Evolutionary conservation across 2,797 vertebrate genomes (phyloP).

Genomic region (Sebastes matsubarae): DNA sequence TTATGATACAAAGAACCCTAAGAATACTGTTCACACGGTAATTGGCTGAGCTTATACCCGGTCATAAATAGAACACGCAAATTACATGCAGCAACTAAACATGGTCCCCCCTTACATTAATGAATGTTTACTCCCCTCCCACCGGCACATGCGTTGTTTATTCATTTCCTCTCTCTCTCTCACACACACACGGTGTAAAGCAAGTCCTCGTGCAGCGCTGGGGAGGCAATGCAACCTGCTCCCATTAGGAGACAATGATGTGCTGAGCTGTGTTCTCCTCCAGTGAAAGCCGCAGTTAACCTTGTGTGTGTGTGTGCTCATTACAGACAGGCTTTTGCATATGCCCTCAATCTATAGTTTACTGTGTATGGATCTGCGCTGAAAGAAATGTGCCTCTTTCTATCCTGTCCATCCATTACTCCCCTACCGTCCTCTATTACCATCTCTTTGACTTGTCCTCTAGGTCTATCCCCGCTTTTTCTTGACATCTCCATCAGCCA

Average conservation of each 20-base stretch:
- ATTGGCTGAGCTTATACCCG: slow-evolving; percentile 54
- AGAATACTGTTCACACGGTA: slow-evolving; percentile 54
- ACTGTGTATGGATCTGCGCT: slow-evolving; percentile 35
- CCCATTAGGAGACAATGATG: slow-evolving; percentile 71
- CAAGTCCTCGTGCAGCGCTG: slow-evolving; percentile 9
- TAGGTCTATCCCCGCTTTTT: slow-evolving; percentile 14
- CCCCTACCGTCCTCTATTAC: slow-evolving; percentile 18
- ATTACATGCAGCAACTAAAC: slow-evolving; percentile 60
- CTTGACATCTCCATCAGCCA: slow-evolving; percentile 75
- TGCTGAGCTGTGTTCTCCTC: slow-evolving; percentile 59
- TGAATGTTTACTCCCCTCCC: slow-evolving; percentile 43
- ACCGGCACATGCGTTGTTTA: slow-evolving; percentile 29
- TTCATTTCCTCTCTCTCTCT: slow-evolving; percentile 24
- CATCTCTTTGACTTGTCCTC: slow-evolving; percentile 48
- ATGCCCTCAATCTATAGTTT: slow-evolving; percentile 48
- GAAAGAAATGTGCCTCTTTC: slow-evolving; percentile 31
- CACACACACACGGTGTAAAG: neutral
- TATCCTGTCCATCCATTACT: neutral
- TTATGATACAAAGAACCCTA: slow-evolving; percentile 49
- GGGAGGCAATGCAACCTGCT: slow-evolving; percentile 56
- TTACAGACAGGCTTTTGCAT: slow-evolving; percentile 61
- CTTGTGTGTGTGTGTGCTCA: slow-evolving; percentile 59
- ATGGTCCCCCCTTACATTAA: slow-evolving; percentile 54
- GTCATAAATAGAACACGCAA: slow-evolving; percentile 65
- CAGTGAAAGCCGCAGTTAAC: slow-evolving; percentile 62